A percentile compares a stretch with the other conserved stretches of the same genome.
These are phyloP conservation scores for Pyrrhia umbra DNA, from an alignment of 2,888 invertebrate genomes.

Conservation along the genomic window DNA sequence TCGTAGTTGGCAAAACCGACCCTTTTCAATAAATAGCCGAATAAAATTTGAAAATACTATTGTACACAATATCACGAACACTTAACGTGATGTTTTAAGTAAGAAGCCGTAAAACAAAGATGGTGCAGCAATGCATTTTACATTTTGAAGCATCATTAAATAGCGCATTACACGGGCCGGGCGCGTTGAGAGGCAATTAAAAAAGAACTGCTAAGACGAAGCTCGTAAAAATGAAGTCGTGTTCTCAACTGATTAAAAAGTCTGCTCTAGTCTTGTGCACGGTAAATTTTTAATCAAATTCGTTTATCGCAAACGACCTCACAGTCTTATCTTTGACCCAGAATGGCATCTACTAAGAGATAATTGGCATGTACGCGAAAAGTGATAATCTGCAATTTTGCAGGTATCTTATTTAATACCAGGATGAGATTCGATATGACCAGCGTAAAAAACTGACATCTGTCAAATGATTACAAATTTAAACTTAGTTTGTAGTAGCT, in stretches of 20 bases:
- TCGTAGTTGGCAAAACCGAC: neutral
- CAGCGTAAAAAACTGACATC: too few species aligned
- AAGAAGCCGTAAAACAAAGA: slow-evolving; percentile 82
- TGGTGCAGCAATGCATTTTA: slow-evolving; percentile 88
- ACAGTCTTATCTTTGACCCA: slow-evolving; percentile 67
- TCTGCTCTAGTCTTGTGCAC: slow-evolving; percentile 79
- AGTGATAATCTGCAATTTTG: slow-evolving; percentile 10
- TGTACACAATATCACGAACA: slow-evolving; percentile 26
- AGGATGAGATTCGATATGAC: too few species aligned
- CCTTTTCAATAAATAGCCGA: slow-evolving; percentile 10
- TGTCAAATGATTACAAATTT: too few species aligned
- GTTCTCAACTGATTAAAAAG: slow-evolving; percentile 88
- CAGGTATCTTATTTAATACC: slow-evolving; percentile 16
- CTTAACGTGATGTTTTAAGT: slow-evolving; percentile 70
- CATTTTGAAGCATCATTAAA: slow-evolving; percentile 89
- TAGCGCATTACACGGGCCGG: slow-evolving; percentile 84
- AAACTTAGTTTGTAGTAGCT: too few species aligned
- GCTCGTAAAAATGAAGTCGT: slow-evolving; percentile 87
- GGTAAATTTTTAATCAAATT: slow-evolving; percentile 81
- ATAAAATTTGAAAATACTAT: slow-evolving; percentile 3
- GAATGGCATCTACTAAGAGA: slow-evolving; percentile 45
- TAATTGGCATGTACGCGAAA: slow-evolving; percentile 50
- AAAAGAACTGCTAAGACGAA: slow-evolving; percentile 87
- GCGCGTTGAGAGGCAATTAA: slow-evolving; percentile 87
- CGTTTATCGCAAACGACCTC: slow-evolving; percentile 72